These are phyloP conservation scores for Pachliopta kotzebuea DNA, from an alignment of 2,888 invertebrate genomes.

Conservation along the genomic window DNA sequence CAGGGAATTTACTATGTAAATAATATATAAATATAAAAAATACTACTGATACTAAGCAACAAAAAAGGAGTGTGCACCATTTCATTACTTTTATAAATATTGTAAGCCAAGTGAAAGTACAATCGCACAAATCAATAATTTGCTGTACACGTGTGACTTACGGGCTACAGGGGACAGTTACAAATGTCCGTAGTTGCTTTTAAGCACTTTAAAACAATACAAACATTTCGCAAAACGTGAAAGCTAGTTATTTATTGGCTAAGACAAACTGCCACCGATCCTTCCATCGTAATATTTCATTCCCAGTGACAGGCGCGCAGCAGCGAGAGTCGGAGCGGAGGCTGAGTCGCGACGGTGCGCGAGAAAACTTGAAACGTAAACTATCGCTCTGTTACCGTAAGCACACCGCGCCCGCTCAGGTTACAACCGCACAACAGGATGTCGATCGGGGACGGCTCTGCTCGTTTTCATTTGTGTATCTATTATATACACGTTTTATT, in stretches of 20 bases:
- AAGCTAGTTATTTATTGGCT: slow-evolving; percentile 26
- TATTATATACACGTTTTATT: slow-evolving; percentile 8
- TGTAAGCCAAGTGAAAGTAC: neutral
- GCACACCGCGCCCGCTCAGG: slow-evolving; percentile 20
- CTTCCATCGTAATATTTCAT: slow-evolving; percentile 29
- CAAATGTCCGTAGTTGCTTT: slow-evolving; percentile 17
- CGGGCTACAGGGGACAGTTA: slow-evolving; percentile 14
- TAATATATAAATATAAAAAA: too few relatives aligned
- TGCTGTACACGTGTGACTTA: neutral
- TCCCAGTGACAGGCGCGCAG: slow-evolving; percentile 11
- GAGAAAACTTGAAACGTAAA: slow-evolving; percentile 27
- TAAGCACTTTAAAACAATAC: slow-evolving; percentile 15
- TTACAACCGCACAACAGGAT: slow-evolving; percentile 30
- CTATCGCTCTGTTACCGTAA: slow-evolving; percentile 25
- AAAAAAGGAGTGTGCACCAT: neutral
- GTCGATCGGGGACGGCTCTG: slow-evolving; percentile 19
- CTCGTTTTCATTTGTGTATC: slow-evolving; percentile 22
- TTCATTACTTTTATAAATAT: neutral
- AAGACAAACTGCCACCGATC: slow-evolving; percentile 25
- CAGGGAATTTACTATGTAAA: too few relatives aligned
- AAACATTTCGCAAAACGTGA: slow-evolving; percentile 14
- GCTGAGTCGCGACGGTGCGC: slow-evolving; percentile 22
- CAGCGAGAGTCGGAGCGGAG: slow-evolving; percentile 17
- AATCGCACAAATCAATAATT: neutral
- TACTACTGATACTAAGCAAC: too few relatives aligned